These are phyloP conservation scores for Proctacanthus coquilletti DNA, from an alignment of 1,140 invertebrate genomes.

Conservation along the genomic window DNA sequence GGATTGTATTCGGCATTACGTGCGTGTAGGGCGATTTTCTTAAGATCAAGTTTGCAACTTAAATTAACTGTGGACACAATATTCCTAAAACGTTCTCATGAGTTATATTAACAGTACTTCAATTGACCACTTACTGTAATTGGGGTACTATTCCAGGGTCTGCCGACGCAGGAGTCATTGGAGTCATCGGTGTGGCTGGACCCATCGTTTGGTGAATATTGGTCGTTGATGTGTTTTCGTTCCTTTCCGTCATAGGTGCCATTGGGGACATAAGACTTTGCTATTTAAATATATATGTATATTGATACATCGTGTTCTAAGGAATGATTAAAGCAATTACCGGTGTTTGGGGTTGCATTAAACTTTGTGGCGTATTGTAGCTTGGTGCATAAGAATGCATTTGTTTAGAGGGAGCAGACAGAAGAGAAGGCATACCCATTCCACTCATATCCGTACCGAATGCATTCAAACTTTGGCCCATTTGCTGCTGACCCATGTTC, in stretches of 20 bases:
- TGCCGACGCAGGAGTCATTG: constrained; percentile 85
- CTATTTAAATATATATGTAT: constrained; percentile 23
- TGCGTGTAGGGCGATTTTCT: constrained; percentile 96
- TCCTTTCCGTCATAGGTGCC: constrained; percentile 43
- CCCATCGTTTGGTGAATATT: constrained; percentile 44
- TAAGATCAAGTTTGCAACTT: constrained; percentile 87
- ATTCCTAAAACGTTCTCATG: constrained; percentile 47
- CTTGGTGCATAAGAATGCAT: constrained; percentile 53
- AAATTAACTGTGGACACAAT: constrained; percentile 98
- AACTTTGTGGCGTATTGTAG: constrained; percentile 51
- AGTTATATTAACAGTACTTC: constrained; percentile 4
- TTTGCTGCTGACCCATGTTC: constrained; percentile 25
- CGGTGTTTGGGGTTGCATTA: constrained; percentile 78
- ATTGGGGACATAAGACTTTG: constrained; percentile 77
- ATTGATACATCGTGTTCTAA: constrained; percentile 1
- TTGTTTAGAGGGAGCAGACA: constrained; percentile 43
- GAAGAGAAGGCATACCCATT: constrained; percentile 35
- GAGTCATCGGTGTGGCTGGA: constrained; percentile 74
- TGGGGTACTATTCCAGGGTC: constrained; percentile 89
- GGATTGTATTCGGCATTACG: constrained; percentile 99
- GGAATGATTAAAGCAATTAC: constrained; percentile 34
- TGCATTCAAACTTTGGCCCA: constrained; percentile 10
- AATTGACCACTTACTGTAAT: constrained; percentile 56
- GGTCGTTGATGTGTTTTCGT: constrained; percentile 30
- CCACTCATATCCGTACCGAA: constrained; percentile 20